A percentile compares a stretch with the other conserved stretches of the same genome.
Conservation (phyloP, 1,140 invertebrate genomes). For the Solenopsis fugax region DNA sequence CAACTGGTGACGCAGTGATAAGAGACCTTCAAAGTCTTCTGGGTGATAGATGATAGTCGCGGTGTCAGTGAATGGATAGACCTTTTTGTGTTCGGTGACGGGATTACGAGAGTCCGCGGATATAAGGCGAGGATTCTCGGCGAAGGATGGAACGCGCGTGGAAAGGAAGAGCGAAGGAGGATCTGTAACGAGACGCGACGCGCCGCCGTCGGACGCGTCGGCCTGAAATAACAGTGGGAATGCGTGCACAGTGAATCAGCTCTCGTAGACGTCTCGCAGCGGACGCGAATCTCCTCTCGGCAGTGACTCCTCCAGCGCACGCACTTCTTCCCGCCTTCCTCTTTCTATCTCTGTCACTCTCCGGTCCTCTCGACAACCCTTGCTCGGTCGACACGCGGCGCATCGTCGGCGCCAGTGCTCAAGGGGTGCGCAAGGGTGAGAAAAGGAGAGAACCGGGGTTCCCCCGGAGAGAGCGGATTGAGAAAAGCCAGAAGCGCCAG, state of each 20-base stretch:
- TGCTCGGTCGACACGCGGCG: background rate
- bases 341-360: background rate
- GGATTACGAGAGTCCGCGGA: background rate
- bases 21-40: background rate
- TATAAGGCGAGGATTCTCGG: background rate
- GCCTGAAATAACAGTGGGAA: conserved; percentile 76
- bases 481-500: conserved; percentile 78
- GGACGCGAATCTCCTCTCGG: conserved; percentile 66
- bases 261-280: conserved; percentile 48
- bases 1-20: background rate
- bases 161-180: conserved; percentile 35
- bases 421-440: background rate
- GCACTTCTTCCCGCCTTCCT: background rate
- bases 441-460: conserved; percentile 10
- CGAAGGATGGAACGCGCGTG: conserved; percentile 43
- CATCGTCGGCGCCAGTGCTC: background rate
- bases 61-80: conserved; percentile 26
- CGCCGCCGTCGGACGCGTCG: conserved; percentile 25
- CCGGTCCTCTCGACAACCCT: background rate
- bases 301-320: background rate
- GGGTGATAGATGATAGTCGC: background rate
- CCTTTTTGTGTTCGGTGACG: conserved; percentile 37
- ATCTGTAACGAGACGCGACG: conserved; percentile 66
- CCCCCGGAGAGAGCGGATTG: conserved; percentile 61
- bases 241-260: conserved; percentile 73